These are phyloP conservation scores for Hyphantria cunea DNA, from an alignment of 1,140 invertebrate genomes.

Conservation along the genomic window DNA sequence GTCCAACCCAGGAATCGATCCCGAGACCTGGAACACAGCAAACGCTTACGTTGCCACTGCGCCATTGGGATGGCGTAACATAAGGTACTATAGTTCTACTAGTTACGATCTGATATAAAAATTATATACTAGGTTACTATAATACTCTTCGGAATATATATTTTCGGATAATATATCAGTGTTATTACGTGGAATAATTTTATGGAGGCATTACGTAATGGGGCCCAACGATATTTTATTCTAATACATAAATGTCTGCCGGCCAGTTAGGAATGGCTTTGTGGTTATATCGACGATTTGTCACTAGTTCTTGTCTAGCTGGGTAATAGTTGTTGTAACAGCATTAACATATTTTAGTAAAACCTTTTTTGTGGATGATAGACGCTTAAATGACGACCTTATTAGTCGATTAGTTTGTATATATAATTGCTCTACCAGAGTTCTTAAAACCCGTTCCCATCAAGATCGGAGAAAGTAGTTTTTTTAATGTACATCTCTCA, in stretches of 20 bases:
- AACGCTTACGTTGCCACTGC: too few relatives aligned
- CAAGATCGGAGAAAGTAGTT: too few relatives aligned
- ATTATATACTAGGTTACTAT: slow-evolving; percentile 12
- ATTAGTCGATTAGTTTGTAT: too few relatives aligned
- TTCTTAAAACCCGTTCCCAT: too few relatives aligned
- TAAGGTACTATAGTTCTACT: background rate
- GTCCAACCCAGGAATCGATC: too few relatives aligned
- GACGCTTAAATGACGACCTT: too few relatives aligned
- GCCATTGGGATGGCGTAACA: too few relatives aligned
- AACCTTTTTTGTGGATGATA: too few relatives aligned
- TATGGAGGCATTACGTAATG: slow-evolving; percentile 39
- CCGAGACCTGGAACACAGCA: too few relatives aligned
- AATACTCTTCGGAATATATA: slow-evolving; percentile 32
- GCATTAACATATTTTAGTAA: background rate
- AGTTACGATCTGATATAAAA: background rate
- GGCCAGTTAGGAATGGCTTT: slow-evolving; percentile 14
- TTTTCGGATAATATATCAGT: slow-evolving; percentile 30
- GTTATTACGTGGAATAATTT: slow-evolving; percentile 40
- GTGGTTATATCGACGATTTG: slow-evolving; percentile 4
- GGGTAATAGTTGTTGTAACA: background rate
- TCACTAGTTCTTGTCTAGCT: background rate
- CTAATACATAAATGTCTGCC: slow-evolving; percentile 33
- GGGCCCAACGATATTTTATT: slow-evolving; percentile 36
- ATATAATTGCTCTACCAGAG: too few relatives aligned
- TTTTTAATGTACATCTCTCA: too few relatives aligned